Evolutionary conservation across 92 coral and sea anemone species (phyloP).

Genomic region (Scolanthus callimorphus): DNA sequence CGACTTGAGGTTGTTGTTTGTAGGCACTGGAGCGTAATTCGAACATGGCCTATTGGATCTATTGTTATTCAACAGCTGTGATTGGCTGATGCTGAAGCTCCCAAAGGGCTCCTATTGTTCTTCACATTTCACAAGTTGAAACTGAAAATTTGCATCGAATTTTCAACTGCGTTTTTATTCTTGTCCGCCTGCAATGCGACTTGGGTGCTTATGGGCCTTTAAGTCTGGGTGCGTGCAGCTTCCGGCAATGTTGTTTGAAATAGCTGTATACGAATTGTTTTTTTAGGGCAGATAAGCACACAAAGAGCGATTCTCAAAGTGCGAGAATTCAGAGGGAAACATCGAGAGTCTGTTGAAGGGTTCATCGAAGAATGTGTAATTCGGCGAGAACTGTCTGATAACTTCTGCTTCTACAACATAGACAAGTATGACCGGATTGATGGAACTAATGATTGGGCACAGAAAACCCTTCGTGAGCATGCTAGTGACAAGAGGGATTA

Average conservation of each 20-base stretch:
- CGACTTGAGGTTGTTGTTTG: too few species aligned
- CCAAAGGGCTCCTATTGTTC: too few species aligned
- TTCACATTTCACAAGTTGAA: too few species aligned
- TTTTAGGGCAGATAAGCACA: slow-evolving; percentile 58
- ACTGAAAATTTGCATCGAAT: too few species aligned
- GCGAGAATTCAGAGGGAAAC: slow-evolving; percentile 47
- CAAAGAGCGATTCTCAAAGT: slow-evolving; percentile 73
- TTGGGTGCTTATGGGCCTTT: too few species aligned
- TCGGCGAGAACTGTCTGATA: slow-evolving; percentile 70
- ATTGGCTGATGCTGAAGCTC: too few species aligned
- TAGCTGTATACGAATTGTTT: background rate
- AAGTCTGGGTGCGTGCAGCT: background rate
- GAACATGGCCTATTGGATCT: too few species aligned
- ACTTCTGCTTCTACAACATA: slow-evolving; percentile 59
- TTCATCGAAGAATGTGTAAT: slow-evolving; percentile 71
- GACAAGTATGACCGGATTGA: slow-evolving; percentile 64
- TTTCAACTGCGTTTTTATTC: too few species aligned
- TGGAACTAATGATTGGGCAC: slow-evolving; percentile 75
- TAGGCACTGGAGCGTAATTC: too few species aligned
- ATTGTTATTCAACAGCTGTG: too few species aligned
- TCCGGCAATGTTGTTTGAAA: too few species aligned
- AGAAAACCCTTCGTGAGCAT: slow-evolving; percentile 62
- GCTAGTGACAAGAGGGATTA: slow-evolving; percentile 59
- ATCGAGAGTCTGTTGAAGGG: slow-evolving; percentile 67
- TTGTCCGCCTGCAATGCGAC: too few species aligned